Evolutionary conservation across 1,140 invertebrate genomes (phyloP).

Genomic region (Anadara kagoshimensis): DNA sequence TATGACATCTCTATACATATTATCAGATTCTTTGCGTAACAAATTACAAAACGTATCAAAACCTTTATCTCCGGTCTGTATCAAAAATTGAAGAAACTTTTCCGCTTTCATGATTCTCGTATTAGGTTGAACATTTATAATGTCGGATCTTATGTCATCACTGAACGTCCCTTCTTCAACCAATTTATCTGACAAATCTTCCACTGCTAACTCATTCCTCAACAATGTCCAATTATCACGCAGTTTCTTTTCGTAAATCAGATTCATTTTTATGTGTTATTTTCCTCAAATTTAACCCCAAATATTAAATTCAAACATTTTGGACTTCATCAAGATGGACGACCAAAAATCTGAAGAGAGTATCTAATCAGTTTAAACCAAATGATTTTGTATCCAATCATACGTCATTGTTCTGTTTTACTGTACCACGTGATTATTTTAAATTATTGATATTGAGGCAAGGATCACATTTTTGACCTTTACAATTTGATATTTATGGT

Average conservation of each 20-base stretch:
- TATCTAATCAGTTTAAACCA: no score
- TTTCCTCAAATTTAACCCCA: not conserved
- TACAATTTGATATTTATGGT: no score
- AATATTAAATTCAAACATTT: not conserved
- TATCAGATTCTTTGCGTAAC: conserved; percentile 3
- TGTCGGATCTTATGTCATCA: conserved; percentile 12
- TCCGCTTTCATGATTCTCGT: conserved; percentile 43
- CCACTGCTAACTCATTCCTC: conserved; percentile 37
- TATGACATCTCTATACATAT: conserved; percentile 34
- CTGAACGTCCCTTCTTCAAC: conserved; percentile 28
- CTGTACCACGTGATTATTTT: no score
- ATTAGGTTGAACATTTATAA: conserved; percentile 33
- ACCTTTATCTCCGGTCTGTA: conserved; percentile 32
- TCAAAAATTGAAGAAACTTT: conserved; percentile 34
- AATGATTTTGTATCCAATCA: no score
- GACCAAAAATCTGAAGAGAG: no score
- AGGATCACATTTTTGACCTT: no score
- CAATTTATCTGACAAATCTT: conserved; percentile 35
- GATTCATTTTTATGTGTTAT: conserved; percentile 2
- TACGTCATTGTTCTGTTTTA: no score
- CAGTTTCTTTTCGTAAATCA: conserved; percentile 28
- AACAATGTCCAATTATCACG: conserved; percentile 40
- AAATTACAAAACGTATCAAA: conserved; percentile 30
- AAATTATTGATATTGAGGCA: no score
- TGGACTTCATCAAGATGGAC: no score